Conservation (phyloP, 92 coral and sea anemone species). For the Nematostella vectensis region DNA sequence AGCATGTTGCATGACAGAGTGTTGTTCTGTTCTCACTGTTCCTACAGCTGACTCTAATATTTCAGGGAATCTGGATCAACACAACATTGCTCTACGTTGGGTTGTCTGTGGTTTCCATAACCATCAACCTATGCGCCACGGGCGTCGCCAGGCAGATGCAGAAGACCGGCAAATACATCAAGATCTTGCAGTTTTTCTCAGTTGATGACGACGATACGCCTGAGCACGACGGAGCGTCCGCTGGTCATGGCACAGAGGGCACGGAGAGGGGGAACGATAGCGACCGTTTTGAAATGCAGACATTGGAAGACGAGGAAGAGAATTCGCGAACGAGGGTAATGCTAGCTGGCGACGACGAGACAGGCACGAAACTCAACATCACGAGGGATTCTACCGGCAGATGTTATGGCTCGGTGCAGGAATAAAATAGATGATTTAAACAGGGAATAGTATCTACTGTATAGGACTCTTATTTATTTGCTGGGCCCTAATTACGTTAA, state of each 20-base stretch:
- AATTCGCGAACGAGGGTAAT: not conserved
- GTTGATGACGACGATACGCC: slow-evolving; percentile 4
- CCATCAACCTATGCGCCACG: slow-evolving; percentile 79
- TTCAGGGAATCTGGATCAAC: slow-evolving; percentile 93
- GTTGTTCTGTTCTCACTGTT: slow-evolving; percentile 21
- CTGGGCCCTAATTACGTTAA: too few species aligned
- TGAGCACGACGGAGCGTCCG: not conserved
- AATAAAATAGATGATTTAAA: too few species aligned
- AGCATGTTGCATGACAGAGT: too few species aligned
- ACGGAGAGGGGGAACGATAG: slow-evolving; percentile 1
- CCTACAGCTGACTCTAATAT: slow-evolving; percentile 62
- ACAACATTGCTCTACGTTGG: slow-evolving; percentile 73
- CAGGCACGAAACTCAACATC: slow-evolving; percentile 31
- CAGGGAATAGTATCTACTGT: not conserved
- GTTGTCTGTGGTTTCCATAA: slow-evolving; percentile 71
- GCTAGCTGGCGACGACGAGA: slow-evolving; percentile 14
- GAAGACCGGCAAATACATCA: slow-evolving; percentile 71
- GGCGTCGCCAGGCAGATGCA: slow-evolving; percentile 65
- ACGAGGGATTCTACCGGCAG: slow-evolving; percentile 18
- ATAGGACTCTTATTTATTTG: too few species aligned
- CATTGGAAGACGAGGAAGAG: slow-evolving; percentile 13
- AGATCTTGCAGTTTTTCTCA: slow-evolving; percentile 51
- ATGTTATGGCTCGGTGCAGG: slow-evolving; percentile 40
- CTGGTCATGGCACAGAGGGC: not conserved
- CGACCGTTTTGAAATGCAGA: slow-evolving; percentile 25